Conservation (phyloP, 1,140 invertebrate species). For the Drosophila setifemur region DNA sequence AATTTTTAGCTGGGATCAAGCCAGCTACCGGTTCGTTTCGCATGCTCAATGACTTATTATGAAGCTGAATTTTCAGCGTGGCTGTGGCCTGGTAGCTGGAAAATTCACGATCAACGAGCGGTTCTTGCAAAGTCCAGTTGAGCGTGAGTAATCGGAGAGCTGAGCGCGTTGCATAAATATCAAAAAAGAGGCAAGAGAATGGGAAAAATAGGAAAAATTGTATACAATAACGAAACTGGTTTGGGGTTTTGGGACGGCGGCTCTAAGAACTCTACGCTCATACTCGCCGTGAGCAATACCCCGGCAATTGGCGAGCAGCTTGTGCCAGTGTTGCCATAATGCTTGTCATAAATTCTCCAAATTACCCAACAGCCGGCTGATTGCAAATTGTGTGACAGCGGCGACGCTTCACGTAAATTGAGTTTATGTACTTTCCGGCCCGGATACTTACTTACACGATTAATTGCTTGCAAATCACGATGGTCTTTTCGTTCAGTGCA, state of each 20-base stretch:
- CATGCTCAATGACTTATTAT: constrained; percentile 59
- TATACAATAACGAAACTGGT: constrained; percentile 72
- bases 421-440: constrained; percentile 61
- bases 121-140: constrained; percentile 63
- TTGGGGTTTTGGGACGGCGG: constrained; percentile 60
- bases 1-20: constrained; percentile 54
- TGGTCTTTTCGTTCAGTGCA: constrained; percentile 44
- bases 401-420: constrained; percentile 54
- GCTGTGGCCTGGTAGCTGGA: constrained; percentile 28
- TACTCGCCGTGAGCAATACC: background rate
- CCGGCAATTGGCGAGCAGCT: constrained; percentile 12
- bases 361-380: constrained; percentile 74
- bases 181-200: constrained; percentile 19
- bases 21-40: constrained; percentile 22
- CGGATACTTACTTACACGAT: constrained; percentile 51
- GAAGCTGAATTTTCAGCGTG: constrained; percentile 23
- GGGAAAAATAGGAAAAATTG: constrained; percentile 28
- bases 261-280: constrained; percentile 47
- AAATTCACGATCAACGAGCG: constrained; percentile 62
- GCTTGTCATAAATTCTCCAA: constrained; percentile 79
- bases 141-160: constrained; percentile 78
- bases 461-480: constrained; percentile 41
- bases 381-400: constrained; percentile 78
- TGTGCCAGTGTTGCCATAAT: constrained; percentile 75
- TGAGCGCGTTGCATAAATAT: constrained; percentile 76